Evolutionary conservation across 2,113 vertebrate genomes (phyloP).

Genomic region (Penelope pileata): DNA sequence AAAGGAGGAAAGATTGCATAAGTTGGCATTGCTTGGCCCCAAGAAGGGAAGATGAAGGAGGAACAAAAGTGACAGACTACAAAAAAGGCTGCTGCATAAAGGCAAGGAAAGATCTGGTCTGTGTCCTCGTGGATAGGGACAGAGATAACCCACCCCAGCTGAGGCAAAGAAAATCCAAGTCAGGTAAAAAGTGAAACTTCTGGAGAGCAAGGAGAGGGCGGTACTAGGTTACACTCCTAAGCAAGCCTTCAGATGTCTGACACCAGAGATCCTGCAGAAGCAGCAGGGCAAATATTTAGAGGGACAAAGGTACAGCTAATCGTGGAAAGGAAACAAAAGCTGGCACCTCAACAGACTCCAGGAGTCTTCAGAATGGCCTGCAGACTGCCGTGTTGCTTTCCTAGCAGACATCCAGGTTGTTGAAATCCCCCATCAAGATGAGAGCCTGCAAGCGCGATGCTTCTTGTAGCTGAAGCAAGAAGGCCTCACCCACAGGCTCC

Average conservation of each 20-base stretch:
- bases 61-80: slow-evolving; percentile 31
- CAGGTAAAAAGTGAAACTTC: not conserved
- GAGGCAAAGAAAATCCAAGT: not conserved
- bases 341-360: too few relatives aligned
- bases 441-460: too few relatives aligned
- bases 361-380: too few relatives aligned
- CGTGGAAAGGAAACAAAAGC: not conserved
- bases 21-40: slow-evolving; percentile 5
- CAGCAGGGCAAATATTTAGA: not conserved
- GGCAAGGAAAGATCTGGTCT: not conserved
- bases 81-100: slow-evolving; percentile 15
- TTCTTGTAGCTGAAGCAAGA: too few relatives aligned
- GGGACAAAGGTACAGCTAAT: not conserved
- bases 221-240: not conserved
- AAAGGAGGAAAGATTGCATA: not conserved
- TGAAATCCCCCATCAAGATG: too few relatives aligned
- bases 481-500: too few relatives aligned
- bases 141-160: not conserved
- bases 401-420: too few relatives aligned
- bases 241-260: not conserved
- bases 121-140: not conserved
- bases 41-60: slow-evolving; percentile 16
- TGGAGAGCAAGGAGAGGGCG: not conserved
- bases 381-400: too few relatives aligned
- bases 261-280: not conserved